Conservation (phyloP, 2,797 vertebrate species). For the Acanthurus leucopareius region DNA sequence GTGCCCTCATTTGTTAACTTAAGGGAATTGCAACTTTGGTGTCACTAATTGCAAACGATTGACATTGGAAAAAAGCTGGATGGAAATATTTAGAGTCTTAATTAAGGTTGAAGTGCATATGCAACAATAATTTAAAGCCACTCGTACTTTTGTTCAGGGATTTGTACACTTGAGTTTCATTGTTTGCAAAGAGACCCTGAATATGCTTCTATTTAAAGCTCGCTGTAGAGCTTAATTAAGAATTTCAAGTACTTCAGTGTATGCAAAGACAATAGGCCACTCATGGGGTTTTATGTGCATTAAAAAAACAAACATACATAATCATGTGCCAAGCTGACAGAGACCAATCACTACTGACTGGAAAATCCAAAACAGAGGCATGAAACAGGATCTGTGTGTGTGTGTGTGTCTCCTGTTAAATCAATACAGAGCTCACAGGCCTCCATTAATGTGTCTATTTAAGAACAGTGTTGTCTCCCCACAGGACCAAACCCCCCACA, state of each 20-base stretch:
- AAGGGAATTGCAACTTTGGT: slow-evolving; percentile 63
- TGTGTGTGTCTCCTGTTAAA: slow-evolving; percentile 28
- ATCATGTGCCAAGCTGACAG: too few relatives aligned
- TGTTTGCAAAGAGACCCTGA: slow-evolving; percentile 14
- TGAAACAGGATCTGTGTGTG: slow-evolving; percentile 36
- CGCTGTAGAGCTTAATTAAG: slow-evolving; percentile 39
- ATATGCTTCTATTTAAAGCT: slow-evolving; percentile 19
- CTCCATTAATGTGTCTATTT: slow-evolving; percentile 65
- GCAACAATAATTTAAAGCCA: slow-evolving; percentile 48
- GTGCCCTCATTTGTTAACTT: slow-evolving; percentile 67
- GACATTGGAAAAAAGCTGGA: slow-evolving; percentile 51
- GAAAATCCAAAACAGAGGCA: slow-evolving; percentile 26
- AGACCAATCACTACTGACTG: slow-evolving; percentile 1
- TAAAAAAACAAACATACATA: background rate
- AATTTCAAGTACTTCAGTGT: slow-evolving; percentile 23
- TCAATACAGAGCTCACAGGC: slow-evolving; percentile 62
- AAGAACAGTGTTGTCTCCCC: slow-evolving; percentile 43
- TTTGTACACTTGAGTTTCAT: slow-evolving; percentile 5
- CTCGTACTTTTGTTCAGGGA: slow-evolving; percentile 21
- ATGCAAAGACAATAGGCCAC: slow-evolving; percentile 2
- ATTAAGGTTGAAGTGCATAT: slow-evolving; percentile 63
- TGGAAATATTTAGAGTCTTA: slow-evolving; percentile 58
- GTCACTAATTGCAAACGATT: slow-evolving; percentile 72
- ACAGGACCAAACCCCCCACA: background rate
- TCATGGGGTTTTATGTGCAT: slow-evolving; percentile 7